phyloP scores from a whole-genome alignment of 1,140 invertebrate species.

The Pseudomyrmex sp. region DNA sequence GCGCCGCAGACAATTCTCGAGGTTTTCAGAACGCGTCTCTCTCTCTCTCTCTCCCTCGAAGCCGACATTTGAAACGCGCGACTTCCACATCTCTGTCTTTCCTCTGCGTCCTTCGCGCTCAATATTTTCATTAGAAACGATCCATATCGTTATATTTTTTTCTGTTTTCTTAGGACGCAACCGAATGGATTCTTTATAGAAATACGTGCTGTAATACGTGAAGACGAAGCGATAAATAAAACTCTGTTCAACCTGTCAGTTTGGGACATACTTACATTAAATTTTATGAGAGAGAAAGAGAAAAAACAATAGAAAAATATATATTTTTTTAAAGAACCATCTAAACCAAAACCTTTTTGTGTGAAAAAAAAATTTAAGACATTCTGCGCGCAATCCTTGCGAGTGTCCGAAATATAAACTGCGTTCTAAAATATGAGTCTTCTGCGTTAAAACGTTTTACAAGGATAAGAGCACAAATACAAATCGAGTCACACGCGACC shows the following conservation, averaged over 20 bases:
- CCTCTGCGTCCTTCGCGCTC: not conserved
- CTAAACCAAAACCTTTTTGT: no score
- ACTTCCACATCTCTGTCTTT: constrained; percentile 12
- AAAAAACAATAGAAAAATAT: no score
- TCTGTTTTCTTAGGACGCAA: constrained; percentile 14
- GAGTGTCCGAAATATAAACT: not conserved
- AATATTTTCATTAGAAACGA: constrained; percentile 53
- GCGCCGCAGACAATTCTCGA: constrained; percentile 77
- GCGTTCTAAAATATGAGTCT: not conserved
- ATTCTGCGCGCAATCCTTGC: not conserved
- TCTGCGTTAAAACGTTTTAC: no score
- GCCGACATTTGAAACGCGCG: constrained; percentile 39
- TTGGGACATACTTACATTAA: no score
- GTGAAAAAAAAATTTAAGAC: not conserved
- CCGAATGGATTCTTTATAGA: not conserved
- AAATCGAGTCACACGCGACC: not conserved
- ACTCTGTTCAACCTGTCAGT: no score
- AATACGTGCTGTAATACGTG: not conserved
- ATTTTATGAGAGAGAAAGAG: no score
- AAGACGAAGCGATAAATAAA: not conserved
- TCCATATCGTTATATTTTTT: constrained; percentile 34
- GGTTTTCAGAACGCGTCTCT: constrained; percentile 70
- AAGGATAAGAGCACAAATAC: constrained; percentile 16
- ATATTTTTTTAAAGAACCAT: no score
- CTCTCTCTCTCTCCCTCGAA: not conserved